Evolutionary conservation across 2,888 invertebrate genomes (phyloP).

Genomic region (Graphium colonna): DNA sequence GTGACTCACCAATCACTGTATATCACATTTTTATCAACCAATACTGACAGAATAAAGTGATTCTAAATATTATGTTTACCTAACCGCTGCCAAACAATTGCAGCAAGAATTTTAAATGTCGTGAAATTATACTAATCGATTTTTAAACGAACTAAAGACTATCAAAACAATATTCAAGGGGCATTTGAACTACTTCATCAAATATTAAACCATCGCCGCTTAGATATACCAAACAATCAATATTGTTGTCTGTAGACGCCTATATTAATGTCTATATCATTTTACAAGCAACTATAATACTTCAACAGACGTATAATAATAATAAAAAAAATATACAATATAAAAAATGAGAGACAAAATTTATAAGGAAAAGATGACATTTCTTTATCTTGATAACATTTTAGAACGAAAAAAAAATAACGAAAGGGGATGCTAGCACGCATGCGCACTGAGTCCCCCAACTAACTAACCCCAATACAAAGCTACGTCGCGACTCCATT

Average conservation of each 20-base stretch:
- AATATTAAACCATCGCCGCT: neutral
- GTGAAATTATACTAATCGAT: no score
- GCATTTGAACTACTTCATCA: no score
- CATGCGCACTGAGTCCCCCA: conserved; percentile 49
- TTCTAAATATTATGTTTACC: no score
- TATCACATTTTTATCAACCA: neutral
- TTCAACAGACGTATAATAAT: no score
- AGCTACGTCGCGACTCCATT: conserved; percentile 55
- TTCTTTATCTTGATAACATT: conserved; percentile 24
- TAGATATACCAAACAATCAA: neutral
- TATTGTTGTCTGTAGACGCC: neutral
- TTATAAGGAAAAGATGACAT: neutral
- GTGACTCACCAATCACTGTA: no score
- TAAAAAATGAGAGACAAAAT: neutral
- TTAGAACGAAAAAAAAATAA: conserved; percentile 46
- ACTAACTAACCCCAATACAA: conserved; percentile 53
- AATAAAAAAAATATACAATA: neutral
- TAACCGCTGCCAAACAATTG: no score
- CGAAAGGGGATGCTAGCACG: conserved; percentile 43
- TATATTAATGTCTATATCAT: neutral
- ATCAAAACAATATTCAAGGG: no score
- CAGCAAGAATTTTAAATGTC: no score
- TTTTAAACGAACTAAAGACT: no score
- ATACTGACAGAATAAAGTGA: no score
- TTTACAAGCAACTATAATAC: neutral